Base-by-base conservation (phyloP, 1,140 invertebrate genomes). In the Gonioctena quinquepunctata region DNA sequence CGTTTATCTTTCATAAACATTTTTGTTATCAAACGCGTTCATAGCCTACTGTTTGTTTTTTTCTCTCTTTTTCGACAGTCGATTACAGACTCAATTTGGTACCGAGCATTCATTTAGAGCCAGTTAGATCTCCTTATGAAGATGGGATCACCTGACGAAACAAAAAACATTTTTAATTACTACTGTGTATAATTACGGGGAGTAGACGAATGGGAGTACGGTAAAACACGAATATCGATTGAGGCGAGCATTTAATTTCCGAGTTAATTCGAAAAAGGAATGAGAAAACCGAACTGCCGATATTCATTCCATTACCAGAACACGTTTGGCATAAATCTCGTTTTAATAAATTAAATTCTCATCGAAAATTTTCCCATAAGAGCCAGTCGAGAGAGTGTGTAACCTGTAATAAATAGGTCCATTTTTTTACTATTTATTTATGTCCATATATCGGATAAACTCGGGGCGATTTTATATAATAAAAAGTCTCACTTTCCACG, bases 331-430 rank as follows among this genome's bases (percentile, higher is more conserved):
- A 81, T 81, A 81, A 81, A 81, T 81, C 79, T 79, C 76, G 72
- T 76, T 75, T 78, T 76, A 80, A 78, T 76, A 80, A 80, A 81
- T 81, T 81, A 80, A 81, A 81, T 81, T 80, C 79, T 79, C 80
- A 76, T 79, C 78, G 79, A 74, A 77, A 64, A 77, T 77, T 77
- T 79, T 80, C 77, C 74, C 79, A 79, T 79, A 76, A 75, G 42
- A 68, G 60, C 65, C 64, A 48, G 49, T 54, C 49, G 54, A 27
- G 13, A 21, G 57, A 50, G 59, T 65, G 69, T 73, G 69, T 68
- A 73, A 71, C 76, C 75, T 69, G 74, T 77, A 77, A 80, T 79
- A 80, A 79, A 80, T 79, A 79, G 79, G 72, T 76, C 76, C 75
- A 78, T 78, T 80, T 80, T 80, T 77, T 80, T 78, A 78, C 72